Conservation (phyloP, 2,888 invertebrate species). For the Opisthograptis luteolata region DNA sequence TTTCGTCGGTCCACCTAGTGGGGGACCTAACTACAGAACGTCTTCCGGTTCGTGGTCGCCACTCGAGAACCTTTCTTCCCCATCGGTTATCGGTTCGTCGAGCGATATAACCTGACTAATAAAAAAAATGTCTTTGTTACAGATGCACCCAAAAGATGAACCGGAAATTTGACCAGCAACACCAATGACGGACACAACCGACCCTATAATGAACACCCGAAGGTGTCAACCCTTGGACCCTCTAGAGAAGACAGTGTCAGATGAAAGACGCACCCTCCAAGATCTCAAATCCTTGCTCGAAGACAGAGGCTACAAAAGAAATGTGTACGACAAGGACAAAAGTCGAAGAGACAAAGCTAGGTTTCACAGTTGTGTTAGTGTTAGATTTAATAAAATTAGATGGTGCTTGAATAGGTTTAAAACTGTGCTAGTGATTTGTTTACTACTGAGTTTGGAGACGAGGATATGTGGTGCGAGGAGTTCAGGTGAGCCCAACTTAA, state of each 20-base stretch:
- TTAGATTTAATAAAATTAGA: constrained; percentile 59
- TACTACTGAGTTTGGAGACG: constrained; percentile 63
- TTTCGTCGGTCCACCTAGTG: no score
- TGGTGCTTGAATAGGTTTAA: constrained; percentile 74
- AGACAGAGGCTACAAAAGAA: constrained; percentile 70
- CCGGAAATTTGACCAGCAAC: constrained; percentile 62
- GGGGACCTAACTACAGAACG: no score
- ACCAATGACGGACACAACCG: constrained; percentile 44
- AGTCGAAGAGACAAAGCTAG: constrained; percentile 61
- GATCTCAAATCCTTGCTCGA: constrained; percentile 76
- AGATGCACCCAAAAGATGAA: constrained; percentile 74
- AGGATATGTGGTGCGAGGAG: constrained; percentile 67
- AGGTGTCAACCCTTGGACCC: constrained; percentile 52
- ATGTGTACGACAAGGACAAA: constrained; percentile 48
- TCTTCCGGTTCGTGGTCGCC: no score
- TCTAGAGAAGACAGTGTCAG: constrained; percentile 64
- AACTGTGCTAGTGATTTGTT: constrained; percentile 69
- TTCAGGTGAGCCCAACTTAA: constrained; percentile 78
- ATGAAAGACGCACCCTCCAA: constrained; percentile 55
- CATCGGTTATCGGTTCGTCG: no score
- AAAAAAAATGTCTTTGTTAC: constrained; percentile 55
- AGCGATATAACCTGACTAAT: constrained; percentile 29
- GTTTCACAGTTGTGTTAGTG: constrained; percentile 50
- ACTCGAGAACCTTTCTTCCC: no score
- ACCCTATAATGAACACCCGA: constrained; percentile 46